Base-by-base conservation (phyloP, 2,113 vertebrate genomes). In the Pygoscelis adeliae region DNA sequence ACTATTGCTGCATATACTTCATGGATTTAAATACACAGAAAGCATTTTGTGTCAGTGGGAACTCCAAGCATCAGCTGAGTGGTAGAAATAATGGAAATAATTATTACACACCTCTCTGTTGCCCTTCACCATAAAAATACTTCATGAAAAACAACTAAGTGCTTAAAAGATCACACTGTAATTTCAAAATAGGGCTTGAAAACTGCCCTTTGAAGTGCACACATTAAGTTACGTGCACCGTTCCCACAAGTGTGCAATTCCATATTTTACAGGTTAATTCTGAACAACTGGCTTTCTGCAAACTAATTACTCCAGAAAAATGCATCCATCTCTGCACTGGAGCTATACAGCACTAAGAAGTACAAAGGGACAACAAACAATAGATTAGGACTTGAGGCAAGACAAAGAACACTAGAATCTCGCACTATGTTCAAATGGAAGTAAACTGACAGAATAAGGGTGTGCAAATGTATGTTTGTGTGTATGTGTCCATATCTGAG, bases 141-240 rank as follows among this genome's bases (percentile, higher is more conserved):
- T 44, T 78, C 0, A 67, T 36, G 22, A 81, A 73, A 93, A 87
- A 73, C 23, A 86, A 63, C 16, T 18, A 46, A 76, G n/a, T 53
- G 32, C 38, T 62, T 83, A 71, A 61, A 76, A 80, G 44, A 74
- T 67, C 61, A 74, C 42, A 16, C 2, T 59, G 19, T 25, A 4
- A 27, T 53, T 94, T 67, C 65, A 63, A 85, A 88, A 50, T 1
- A 63, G 19, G n/a, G 10, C 55, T 79, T 79, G 47, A 47, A 62
- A 90, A 46, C 10, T 59, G 32, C 6, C 21, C 36, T 69, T 36
- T 14, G 19, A 62, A 56, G 27, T 8, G 18, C 26, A 5, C 13
- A 46, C 38, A 27, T 19, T 67, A 38, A 36, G 15, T 69, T 8
- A 29, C 0, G 0, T 25, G 9, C 8, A 13, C 29, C 22, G 3